A percentile compares a stretch with the other conserved stretches of the same genome.
These are phyloP conservation scores for Thalassarche chlororhynchos DNA, from an alignment of 2,113 vertebrate genomes.

Conservation along the genomic window DNA sequence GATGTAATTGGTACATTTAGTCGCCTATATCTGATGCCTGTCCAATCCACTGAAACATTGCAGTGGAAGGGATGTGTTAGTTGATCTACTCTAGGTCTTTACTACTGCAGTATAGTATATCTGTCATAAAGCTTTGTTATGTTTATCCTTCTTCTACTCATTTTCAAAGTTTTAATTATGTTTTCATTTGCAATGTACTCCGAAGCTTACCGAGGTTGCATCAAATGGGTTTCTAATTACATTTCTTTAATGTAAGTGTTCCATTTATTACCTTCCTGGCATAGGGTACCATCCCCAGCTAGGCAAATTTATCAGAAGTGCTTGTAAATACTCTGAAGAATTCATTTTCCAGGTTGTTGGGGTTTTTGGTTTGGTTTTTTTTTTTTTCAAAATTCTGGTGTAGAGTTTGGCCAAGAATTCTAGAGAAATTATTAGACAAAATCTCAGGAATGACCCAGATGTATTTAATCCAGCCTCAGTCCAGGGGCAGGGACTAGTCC, in stretches of 20 bases:
- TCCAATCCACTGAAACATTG: background rate
- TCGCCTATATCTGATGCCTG: background rate
- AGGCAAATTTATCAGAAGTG: background rate
- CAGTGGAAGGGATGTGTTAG: background rate
- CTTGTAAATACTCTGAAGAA: background rate
- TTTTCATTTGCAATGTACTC: background rate
- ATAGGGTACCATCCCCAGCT: background rate
- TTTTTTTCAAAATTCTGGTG: background rate
- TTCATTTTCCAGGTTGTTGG: background rate
- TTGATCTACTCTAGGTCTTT: background rate
- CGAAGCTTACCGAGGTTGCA: background rate
- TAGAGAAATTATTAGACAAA: background rate
- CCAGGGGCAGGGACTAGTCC: background rate
- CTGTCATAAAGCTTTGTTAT: background rate
- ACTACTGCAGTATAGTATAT: background rate
- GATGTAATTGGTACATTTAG: background rate
- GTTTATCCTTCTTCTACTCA: background rate
- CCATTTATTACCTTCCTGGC: background rate
- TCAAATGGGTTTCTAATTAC: background rate
- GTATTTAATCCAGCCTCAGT: background rate
- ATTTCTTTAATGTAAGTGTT: background rate
- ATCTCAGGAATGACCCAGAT: background rate
- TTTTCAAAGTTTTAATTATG: background rate
- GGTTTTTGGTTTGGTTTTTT: too few relatives aligned
- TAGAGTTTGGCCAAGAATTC: background rate